Evolutionary conservation across 2,797 vertebrate genomes (phyloP).

Genomic region (Eidolon dupreanum): DNA sequence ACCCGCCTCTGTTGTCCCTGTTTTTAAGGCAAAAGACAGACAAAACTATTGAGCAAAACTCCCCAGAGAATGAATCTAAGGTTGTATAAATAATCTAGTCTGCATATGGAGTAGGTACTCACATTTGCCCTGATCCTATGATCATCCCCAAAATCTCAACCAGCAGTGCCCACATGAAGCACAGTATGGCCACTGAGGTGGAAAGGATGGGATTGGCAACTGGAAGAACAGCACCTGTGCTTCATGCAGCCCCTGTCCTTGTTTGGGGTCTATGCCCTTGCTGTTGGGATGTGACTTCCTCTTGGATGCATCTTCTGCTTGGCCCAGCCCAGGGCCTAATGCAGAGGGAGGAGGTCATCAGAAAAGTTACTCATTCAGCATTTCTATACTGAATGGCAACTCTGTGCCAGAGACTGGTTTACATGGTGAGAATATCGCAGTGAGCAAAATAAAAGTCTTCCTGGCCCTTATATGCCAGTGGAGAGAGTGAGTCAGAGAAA

Average conservation of each 20-base stretch:
- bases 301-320: not conserved
- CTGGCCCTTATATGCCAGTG: not conserved
- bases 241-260: not conserved
- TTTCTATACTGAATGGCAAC: not conserved
- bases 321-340: not conserved
- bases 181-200: fast-evolving
- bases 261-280: not conserved
- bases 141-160: not conserved
- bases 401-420: not conserved
- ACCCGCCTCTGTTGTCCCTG: not conserved
- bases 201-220: not conserved
- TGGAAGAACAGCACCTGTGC: not conserved
- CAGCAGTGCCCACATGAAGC: not conserved
- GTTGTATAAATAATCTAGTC: not conserved
- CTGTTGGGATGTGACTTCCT: not conserved
- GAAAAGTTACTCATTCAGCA: not conserved
- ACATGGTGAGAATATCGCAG: not conserved
- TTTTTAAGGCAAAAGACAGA: not conserved
- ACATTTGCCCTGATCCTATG: not conserved
- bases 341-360: not conserved
- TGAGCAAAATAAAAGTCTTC: not conserved
- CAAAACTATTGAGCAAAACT: not conserved
- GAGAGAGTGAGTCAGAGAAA: not conserved
- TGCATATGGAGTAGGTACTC: not conserved
- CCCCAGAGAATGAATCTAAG: not conserved